Conservation (phyloP, 2,113 vertebrate species). For the Calyptomena viridis region DNA sequence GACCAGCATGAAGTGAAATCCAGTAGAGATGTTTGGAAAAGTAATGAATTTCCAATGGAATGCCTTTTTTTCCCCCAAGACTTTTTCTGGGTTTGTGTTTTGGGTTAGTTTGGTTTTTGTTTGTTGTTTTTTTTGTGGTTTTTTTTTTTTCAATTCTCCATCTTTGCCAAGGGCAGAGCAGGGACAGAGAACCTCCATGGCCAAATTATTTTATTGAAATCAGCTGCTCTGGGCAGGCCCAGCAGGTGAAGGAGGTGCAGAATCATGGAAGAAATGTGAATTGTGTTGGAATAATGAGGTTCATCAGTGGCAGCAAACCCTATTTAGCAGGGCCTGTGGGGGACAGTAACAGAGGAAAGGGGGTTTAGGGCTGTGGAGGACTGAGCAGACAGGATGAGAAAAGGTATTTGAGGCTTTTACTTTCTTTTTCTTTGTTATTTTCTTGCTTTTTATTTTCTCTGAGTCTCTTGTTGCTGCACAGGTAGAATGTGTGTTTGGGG, state of each 20-base stretch:
- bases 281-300: fast-evolving
- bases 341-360: fast-evolving
- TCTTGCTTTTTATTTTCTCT: fast-evolving
- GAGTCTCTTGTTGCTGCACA: fast-evolving
- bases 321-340: background rate
- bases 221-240: background rate
- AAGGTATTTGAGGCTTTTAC: background rate
- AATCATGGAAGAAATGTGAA: background rate
- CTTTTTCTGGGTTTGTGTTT: too few relatives aligned
- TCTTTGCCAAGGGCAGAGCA: background rate
- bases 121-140: background rate
- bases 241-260: background rate
- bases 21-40: conserved; percentile 39
- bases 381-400: fast-evolving
- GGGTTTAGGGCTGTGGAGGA: fast-evolving
- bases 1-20: conserved; percentile 35
- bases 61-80: background rate
- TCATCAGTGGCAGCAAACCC: background rate
- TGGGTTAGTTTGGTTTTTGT: background rate
- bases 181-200: background rate
- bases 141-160: background rate
- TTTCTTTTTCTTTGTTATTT: background rate
- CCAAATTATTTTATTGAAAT: background rate
- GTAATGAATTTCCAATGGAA: conserved; percentile 15
- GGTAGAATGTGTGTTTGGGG: fast-evolving